These are phyloP conservation scores for Melikaiella ostensackeni DNA, from an alignment of 2,888 invertebrate species.

Conservation along the genomic window DNA sequence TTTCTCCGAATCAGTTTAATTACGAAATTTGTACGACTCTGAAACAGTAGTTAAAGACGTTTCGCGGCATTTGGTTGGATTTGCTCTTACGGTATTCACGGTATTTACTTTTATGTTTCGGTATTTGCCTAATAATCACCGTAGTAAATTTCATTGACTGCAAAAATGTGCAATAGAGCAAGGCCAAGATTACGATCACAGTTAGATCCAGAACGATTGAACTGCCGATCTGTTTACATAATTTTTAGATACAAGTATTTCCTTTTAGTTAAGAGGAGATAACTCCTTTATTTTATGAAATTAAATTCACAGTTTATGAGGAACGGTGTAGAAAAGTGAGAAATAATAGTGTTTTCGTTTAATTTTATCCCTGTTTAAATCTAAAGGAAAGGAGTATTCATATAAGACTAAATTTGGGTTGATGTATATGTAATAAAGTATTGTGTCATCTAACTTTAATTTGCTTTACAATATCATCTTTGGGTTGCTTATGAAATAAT, in stretches of 20 bases:
- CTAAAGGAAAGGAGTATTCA: background rate
- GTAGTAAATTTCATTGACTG: slow-evolving; percentile 32
- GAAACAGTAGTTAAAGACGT: slow-evolving; percentile 28
- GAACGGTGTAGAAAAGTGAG: background rate
- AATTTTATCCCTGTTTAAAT: no score
- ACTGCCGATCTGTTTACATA: slow-evolving; percentile 36
- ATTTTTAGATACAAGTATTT: slow-evolving; percentile 22
- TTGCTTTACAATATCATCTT: no score
- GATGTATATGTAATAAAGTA: no score
- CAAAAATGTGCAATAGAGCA: slow-evolving; percentile 36
- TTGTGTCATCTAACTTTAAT: no score
- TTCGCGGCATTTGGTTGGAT: slow-evolving; percentile 32
- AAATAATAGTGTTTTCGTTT: no score
- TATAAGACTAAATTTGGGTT: background rate
- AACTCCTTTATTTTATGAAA: background rate
- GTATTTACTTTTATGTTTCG: slow-evolving; percentile 38
- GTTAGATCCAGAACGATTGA: slow-evolving; percentile 35
- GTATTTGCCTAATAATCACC: slow-evolving; percentile 34
- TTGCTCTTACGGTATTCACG: slow-evolving; percentile 38
- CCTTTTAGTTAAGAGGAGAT: background rate
- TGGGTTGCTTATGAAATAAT: no score
- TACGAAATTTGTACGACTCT: slow-evolving; percentile 22
- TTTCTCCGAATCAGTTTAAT: slow-evolving; percentile 34
- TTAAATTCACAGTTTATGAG: background rate
- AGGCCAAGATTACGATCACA: slow-evolving; percentile 30